Percentiles rank a stretch among this genome's conserved stretches.
Evolutionary conservation across 2,797 vertebrate species (phyloP).

Genomic region (Galagoides demidoff): DNA sequence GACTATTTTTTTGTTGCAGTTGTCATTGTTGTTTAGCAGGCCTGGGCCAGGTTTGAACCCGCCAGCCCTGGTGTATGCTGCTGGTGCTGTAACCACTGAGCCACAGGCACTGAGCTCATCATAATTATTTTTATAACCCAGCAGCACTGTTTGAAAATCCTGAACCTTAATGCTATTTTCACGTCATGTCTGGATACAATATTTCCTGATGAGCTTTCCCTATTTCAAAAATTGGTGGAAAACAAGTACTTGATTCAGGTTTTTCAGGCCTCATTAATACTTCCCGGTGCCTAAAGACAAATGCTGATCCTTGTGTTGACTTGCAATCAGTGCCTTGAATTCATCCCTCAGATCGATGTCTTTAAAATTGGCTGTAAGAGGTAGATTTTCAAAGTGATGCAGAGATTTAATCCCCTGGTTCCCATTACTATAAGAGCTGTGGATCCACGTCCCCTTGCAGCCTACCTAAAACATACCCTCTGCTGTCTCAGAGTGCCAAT

Average conservation of each 20-base stretch:
- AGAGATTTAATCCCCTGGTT: slow-evolving; percentile 50
- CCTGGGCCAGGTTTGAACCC: too few relatives aligned
- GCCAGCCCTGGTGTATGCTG: too few relatives aligned
- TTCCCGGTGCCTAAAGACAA: background rate
- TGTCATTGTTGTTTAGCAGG: too few relatives aligned
- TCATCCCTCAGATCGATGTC: slow-evolving; percentile 51
- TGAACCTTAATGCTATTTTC: background rate
- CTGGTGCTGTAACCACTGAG: too few relatives aligned
- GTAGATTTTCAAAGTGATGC: slow-evolving; percentile 44
- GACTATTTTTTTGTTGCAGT: too few relatives aligned
- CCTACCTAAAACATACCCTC: slow-evolving; percentile 17
- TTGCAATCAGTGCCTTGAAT: slow-evolving; percentile 13
- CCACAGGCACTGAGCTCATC: background rate
- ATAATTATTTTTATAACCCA: slow-evolving; percentile 53
- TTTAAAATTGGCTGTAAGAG: slow-evolving; percentile 50
- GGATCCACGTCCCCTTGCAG: slow-evolving; percentile 26
- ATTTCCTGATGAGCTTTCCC: background rate
- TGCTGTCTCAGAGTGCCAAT: slow-evolving; percentile 60
- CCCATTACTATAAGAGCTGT: slow-evolving; percentile 54
- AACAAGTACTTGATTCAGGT: background rate
- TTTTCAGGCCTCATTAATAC: background rate
- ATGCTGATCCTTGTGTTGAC: slow-evolving; percentile 16
- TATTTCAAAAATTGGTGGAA: background rate
- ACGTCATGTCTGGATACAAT: background rate
- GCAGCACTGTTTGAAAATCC: background rate